Percentiles rank a stretch among this genome's conserved stretches.
These are phyloP conservation scores for Parauchenoglanis ngamensis DNA, from an alignment of 2,797 vertebrate species.

Conservation along the genomic window DNA sequence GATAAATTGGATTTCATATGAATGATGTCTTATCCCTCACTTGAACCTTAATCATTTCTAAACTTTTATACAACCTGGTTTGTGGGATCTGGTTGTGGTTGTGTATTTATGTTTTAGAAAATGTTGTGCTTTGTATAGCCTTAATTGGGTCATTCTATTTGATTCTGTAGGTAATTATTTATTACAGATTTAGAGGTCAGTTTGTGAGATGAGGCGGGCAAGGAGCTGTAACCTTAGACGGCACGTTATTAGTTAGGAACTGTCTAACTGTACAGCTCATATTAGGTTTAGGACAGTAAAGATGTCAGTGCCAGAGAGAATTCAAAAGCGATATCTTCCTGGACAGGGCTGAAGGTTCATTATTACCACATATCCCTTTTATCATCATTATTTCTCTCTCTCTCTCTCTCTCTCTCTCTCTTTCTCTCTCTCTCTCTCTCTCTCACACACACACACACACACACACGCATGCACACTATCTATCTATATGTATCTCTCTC, in stretches of 20 bases:
- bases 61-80: background rate
- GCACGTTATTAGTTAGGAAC: background rate
- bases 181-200: background rate
- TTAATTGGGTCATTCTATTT: background rate
- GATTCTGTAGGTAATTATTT: background rate
- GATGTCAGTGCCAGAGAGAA: constrained; percentile 6
- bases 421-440: background rate
- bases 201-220: background rate
- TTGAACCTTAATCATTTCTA: background rate
- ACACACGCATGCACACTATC: background rate
- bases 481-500: constrained; percentile 1
- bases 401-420: background rate
- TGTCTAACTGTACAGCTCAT: background rate
- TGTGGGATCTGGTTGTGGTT: background rate
- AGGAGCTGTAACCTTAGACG: constrained; percentile 1
- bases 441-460: background rate
- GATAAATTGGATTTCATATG: background rate
- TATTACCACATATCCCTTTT: constrained; percentile 8
- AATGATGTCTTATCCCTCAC: background rate
- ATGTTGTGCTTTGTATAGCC: background rate
- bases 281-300: constrained; percentile 6
- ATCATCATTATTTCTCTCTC: constrained; percentile 1
- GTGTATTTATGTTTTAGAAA: background rate
- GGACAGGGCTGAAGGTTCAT: background rate
- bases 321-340: background rate